A percentile compares a stretch with the other conserved stretches of the same genome.
phyloP scores from a whole-genome alignment of 1,140 invertebrate genomes.

The Drosophila mayri region DNA sequence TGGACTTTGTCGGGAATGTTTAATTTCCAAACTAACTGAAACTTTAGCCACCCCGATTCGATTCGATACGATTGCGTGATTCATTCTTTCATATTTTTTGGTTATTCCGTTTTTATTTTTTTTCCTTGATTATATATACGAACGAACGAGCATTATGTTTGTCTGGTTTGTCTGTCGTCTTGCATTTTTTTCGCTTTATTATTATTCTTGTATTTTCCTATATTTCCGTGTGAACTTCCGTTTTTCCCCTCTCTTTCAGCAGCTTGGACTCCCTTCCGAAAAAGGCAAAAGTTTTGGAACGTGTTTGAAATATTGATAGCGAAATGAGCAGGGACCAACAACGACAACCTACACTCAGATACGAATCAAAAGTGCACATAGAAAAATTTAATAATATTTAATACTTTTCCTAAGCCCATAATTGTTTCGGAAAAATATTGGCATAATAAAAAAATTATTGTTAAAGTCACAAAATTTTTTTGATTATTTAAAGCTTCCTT shows the following conservation, averaged over 20 bases:
- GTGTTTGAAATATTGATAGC: constrained; percentile 82
- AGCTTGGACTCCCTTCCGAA: constrained; percentile 30
- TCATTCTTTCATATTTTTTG: constrained; percentile 60
- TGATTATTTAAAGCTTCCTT: too few species aligned
- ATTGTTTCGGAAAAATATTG: background rate
- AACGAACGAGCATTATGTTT: constrained; percentile 55
- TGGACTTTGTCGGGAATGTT: constrained; percentile 26
- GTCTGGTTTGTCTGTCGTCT: constrained; percentile 35
- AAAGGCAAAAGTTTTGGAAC: constrained; percentile 79
- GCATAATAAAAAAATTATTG: too few species aligned
- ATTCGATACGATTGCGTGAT: constrained; percentile 65
- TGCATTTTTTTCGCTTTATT: constrained; percentile 47
- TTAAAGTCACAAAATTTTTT: too few species aligned
- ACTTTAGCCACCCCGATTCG: constrained; percentile 42
- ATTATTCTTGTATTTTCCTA: constrained; percentile 70
- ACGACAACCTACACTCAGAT: constrained; percentile 40
- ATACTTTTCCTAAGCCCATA: background rate
- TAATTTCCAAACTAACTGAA: constrained; percentile 36
- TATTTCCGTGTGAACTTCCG: constrained; percentile 83
- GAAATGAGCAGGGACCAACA: constrained; percentile 62
- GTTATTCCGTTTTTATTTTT: constrained; percentile 37
- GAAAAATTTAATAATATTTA: constrained; percentile 2
- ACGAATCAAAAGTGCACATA: constrained; percentile 13
- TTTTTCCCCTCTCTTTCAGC: constrained; percentile 35
- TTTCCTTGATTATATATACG: constrained; percentile 46